Conservation (phyloP, 2,797 vertebrate genomes). For the Sebastes umbrosus region DNA sequence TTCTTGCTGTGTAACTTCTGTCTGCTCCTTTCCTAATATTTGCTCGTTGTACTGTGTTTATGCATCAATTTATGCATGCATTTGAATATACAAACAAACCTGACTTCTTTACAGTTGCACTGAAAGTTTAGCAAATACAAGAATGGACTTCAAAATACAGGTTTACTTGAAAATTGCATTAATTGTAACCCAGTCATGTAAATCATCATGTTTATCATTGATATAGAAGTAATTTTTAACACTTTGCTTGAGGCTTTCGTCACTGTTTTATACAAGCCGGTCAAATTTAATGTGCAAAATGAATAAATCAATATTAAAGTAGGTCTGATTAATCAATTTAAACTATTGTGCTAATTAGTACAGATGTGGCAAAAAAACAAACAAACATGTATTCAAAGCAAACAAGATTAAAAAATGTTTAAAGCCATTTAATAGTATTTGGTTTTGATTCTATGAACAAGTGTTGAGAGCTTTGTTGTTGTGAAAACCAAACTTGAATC, state of each 20-base stretch:
- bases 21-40: constrained; percentile 37
- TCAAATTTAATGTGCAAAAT: constrained; percentile 9
- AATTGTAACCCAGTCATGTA: neutral
- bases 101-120: neutral
- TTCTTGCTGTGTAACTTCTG: constrained; percentile 39
- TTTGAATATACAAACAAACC: constrained; percentile 34
- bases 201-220: constrained; percentile 34
- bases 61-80: constrained; percentile 24
- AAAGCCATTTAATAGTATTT: constrained; percentile 3
- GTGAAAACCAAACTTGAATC: constrained; percentile 14
- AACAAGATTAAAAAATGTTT: neutral
- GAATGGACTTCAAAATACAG: constrained; percentile 17
- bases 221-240: constrained; percentile 26
- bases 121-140: constrained; percentile 4
- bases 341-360: neutral
- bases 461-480: constrained; percentile 9
- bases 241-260: neutral
- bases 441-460: neutral
- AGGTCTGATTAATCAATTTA: neutral
- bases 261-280: neutral
- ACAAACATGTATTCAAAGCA: neutral
- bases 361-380: neutral
- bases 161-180: constrained; percentile 24
- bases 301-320: neutral
- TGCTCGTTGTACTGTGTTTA: constrained; percentile 39